These are phyloP conservation scores for Heliconius congener DNA, from an alignment of 1,140 invertebrate genomes.

Conservation along the genomic window DNA sequence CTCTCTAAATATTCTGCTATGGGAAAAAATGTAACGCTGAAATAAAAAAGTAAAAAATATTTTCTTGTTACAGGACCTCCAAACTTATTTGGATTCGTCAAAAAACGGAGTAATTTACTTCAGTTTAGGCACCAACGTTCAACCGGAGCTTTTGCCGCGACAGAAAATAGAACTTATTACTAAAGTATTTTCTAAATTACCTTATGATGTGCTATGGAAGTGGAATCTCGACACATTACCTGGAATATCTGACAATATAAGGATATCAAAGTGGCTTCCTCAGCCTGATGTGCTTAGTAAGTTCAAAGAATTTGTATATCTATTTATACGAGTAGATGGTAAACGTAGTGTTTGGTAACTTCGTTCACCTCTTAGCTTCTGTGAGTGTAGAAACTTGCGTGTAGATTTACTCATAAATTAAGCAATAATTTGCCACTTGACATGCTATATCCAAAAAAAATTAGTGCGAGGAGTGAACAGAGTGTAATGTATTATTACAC, in stretches of 20 bases:
- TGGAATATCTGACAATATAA: slow-evolving; percentile 71
- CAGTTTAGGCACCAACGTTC: slow-evolving; percentile 82
- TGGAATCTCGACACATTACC: slow-evolving; percentile 42
- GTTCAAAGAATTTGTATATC: slow-evolving; percentile 17
- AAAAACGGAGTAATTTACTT: slow-evolving; percentile 83
- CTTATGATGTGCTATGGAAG: slow-evolving; percentile 61
- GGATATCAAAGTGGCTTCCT: slow-evolving; percentile 46
- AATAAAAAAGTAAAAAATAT: not conserved
- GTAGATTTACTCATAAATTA: too few relatives aligned
- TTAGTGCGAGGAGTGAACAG: too few relatives aligned
- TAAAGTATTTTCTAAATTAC: slow-evolving; percentile 62
- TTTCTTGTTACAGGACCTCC: slow-evolving; percentile 63
- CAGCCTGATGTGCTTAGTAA: slow-evolving; percentile 79
- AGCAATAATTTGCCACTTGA: too few relatives aligned
- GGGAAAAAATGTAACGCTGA: too few relatives aligned
- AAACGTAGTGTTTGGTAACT: too few relatives aligned
- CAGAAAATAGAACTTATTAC: slow-evolving; percentile 63
- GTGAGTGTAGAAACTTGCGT: too few relatives aligned
- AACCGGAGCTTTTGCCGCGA: slow-evolving; percentile 59
- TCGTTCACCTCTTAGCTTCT: too few relatives aligned
- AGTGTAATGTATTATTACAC: too few relatives aligned
- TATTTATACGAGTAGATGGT: not conserved
- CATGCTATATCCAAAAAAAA: too few relatives aligned
- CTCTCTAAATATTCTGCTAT: too few relatives aligned
- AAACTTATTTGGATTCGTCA: slow-evolving; percentile 79